phyloP scores from a whole-genome alignment of 2,888 invertebrate species.

The Temnothorax ravouxi region DNA sequence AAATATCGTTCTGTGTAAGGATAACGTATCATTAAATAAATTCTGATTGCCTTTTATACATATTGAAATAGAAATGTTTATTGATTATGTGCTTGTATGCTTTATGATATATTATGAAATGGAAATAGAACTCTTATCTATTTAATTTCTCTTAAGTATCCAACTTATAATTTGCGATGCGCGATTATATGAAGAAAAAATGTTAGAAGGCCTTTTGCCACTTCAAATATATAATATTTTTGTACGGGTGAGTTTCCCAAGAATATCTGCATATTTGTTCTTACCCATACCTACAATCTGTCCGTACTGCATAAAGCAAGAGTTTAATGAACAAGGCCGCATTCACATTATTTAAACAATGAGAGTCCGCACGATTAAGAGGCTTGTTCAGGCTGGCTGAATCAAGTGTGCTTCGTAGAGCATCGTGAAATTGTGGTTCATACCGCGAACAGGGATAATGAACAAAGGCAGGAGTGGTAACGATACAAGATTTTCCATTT shows the following conservation, averaged over 20 bases:
- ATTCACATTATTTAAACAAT: constrained; percentile 66
- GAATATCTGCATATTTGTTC: constrained; percentile 9
- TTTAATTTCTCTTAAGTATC: not conserved
- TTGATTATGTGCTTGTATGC: not conserved
- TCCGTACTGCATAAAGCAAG: constrained; percentile 43
- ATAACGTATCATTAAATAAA: constrained; percentile 47
- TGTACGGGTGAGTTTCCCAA: constrained; percentile 46
- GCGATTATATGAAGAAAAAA: not conserved
- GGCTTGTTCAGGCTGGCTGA: constrained; percentile 55
- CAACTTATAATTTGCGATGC: not conserved
- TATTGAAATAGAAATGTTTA: constrained; percentile 25
- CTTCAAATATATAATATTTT: constrained; percentile 44
- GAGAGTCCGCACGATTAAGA: constrained; percentile 63
- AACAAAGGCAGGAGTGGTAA: constrained; percentile 60
- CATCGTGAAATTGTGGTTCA: constrained; percentile 67
- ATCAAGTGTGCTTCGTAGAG: constrained; percentile 46
- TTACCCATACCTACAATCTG: constrained; percentile 47
- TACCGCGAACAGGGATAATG: constrained; percentile 60
- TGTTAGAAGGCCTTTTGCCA: not conserved
- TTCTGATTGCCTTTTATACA: constrained; percentile 31
- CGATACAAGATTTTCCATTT: constrained; percentile 38
- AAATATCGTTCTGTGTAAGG: constrained; percentile 10
- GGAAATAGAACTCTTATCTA: not conserved
- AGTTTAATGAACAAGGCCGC: constrained; percentile 64
- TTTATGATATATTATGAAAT: constrained; percentile 19